Base-by-base conservation (phyloP, 2,797 vertebrate species). In the Mionectes olivaceus region DNA sequence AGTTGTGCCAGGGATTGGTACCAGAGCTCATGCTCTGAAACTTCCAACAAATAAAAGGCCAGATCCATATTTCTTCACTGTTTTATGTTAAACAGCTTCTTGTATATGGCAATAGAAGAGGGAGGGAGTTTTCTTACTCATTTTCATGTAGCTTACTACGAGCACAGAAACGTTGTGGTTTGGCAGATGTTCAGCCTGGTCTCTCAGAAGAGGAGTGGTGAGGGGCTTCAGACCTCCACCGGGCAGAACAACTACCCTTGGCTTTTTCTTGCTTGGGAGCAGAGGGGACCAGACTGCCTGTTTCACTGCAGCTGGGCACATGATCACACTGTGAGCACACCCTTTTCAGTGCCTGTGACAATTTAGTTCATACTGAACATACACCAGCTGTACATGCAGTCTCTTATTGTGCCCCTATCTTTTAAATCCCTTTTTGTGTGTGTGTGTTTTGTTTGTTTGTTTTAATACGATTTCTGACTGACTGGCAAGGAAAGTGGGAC, bases 81-180 rank as follows among this genome's bases (percentile, higher is more conserved):
- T 27, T 80, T 49, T 61, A 33, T 44, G 28, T 74, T 59, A 68
- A 85, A 35, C 5, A 41, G 22, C 21, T 70, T 81, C 7, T 63
- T 79, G 57, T 7, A 16, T 55, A 47, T 30, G 22, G 50, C 35
- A 55, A 25, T 11, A 43, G 22, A 9, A 73, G 12, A 50, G 9
- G 9, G 24, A 55, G 69, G 47, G 35, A 74, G 21, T 49, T 22
- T 86, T 63, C 8, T 69, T 19, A 11, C 0, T 0, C 7, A 17
- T 88, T 91, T 88, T 86, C 69, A 21, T 17, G 23, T 13, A 44
- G 32, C 16, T 76, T 89, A 44, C 61, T 59, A 18, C 0, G 2
- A 84, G 14, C n/a, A 82, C 33, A 68, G 61, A 50, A 86, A 23
- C 0, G 0, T 18, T 0, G 5, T 23, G 19, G 1, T 57, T 90